Evolutionary conservation across 1,140 invertebrate genomes (phyloP).

Genomic region (Caenorhabditis tropicalis): DNA sequence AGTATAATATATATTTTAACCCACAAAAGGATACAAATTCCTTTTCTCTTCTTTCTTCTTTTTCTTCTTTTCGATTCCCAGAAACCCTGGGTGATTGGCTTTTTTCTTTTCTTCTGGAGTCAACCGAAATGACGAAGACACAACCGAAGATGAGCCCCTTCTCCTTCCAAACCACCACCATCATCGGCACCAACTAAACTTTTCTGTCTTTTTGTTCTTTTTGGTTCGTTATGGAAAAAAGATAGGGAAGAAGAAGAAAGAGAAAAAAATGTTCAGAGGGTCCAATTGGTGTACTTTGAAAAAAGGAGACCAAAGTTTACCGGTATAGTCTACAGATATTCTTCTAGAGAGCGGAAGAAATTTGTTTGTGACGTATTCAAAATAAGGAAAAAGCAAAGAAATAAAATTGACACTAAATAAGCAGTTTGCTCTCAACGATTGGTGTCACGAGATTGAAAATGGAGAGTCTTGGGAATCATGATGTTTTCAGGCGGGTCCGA

Average conservation of each 20-base stretch:
- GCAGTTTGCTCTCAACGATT: background rate
- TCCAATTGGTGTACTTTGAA: too few relatives aligned
- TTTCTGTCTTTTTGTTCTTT: background rate
- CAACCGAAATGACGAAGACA: background rate
- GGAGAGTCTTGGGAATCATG: slow-evolving; percentile 28
- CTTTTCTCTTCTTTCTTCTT: too few relatives aligned
- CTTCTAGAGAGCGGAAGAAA: too few relatives aligned
- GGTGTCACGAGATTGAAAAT: background rate
- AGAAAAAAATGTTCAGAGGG: background rate
- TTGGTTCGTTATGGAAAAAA: slow-evolving; percentile 29
- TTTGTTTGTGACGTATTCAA: too few relatives aligned
- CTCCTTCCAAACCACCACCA: background rate
- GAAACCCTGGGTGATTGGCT: slow-evolving; percentile 14
- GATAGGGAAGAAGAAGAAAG: background rate
- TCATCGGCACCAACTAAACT: background rate
- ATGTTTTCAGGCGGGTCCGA: background rate
- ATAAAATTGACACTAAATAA: background rate
- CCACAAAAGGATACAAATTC: background rate
- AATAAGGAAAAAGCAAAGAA: background rate
- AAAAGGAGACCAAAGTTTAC: too few relatives aligned
- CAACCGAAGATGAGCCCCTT: slow-evolving; percentile 1
- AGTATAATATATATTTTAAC: too few relatives aligned
- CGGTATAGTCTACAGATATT: too few relatives aligned
- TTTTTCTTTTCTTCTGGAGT: background rate
- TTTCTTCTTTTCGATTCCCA: background rate